Evolutionary conservation across 1,140 invertebrate genomes (phyloP), one percentile per base, ranked within the genome.

Genomic region (Ridgeia piscesae): DNA sequence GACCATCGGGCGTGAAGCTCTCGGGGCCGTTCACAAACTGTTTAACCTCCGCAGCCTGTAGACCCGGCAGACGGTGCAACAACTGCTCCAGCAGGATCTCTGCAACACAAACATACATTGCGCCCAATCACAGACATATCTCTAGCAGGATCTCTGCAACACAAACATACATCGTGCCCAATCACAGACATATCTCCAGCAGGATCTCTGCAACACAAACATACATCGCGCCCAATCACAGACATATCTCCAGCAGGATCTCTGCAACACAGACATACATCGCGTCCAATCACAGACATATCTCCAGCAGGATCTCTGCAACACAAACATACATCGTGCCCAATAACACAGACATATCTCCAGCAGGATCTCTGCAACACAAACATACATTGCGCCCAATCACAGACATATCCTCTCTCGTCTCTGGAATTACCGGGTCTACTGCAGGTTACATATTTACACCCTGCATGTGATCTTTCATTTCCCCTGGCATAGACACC

Each of bases 1-100:
- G 96, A 91, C 96, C 97, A 95, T 97, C 97, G 6, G 98, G 99
- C 42, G 98, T 99, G 96, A 99, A 99, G 77, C 98, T 98, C 96
- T 99, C 99, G 0, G 98, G 97, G 14, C 98, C 97, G 95, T 98
- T 98, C 94, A 97, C 97, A 27, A 99, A 96, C 94, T 97, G 97
- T 94, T 99, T 97, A 21, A 97, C 96, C 35, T 97, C 97, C 6
- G 96, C 95, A 91, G 97, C 96, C 50, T 97, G 97, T 89, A 99
- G 96, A 77, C 96, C 96, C 14, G 99, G 98, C 92, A 99, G 97
- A 35, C 99, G 97, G 92, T 98, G 97, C 27, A 99, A 95, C 94
- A 99, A 96, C 95, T 98, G 97, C 94, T 99, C 97, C 1, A 99
- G 96, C 91, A 99, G 96, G 90, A 98, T 97, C 94, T 99, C 96